Evolutionary conservation across 2,113 vertebrate species (phyloP).

Genomic region (Zapus hudsonius): DNA sequence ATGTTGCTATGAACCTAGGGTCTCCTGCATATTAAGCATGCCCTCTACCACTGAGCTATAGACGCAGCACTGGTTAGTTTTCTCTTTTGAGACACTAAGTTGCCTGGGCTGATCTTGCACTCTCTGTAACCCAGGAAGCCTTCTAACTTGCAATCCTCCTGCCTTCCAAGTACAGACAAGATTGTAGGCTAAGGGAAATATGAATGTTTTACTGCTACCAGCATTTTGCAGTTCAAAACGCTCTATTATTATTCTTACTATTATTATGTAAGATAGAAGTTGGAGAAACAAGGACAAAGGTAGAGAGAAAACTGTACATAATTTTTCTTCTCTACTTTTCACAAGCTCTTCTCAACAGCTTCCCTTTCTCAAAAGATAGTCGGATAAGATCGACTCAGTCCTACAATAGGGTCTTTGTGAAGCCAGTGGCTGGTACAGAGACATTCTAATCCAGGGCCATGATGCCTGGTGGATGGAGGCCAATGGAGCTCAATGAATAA

Average conservation of each 20-base stretch:
- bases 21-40: background rate
- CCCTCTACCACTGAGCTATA: background rate
- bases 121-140: background rate
- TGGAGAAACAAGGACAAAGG: background rate
- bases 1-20: background rate
- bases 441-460: background rate
- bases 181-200: background rate
- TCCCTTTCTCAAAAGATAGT: background rate
- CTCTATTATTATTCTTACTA: background rate
- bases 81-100: background rate
- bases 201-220: slow-evolving; percentile 18
- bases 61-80: background rate
- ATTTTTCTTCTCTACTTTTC: background rate
- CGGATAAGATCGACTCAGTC: background rate
- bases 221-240: background rate
- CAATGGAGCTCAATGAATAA: background rate
- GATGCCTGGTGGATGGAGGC: background rate
- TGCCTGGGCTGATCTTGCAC: background rate
- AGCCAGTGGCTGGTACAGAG: too few species aligned
- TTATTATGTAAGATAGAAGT: background rate
- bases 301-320: background rate
- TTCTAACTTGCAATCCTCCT: background rate
- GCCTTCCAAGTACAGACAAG: background rate
- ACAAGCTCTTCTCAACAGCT: background rate
- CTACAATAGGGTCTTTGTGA: background rate